Evolutionary conservation across 2,113 vertebrate species (phyloP).

Genomic region (Alethe diademata): DNA sequence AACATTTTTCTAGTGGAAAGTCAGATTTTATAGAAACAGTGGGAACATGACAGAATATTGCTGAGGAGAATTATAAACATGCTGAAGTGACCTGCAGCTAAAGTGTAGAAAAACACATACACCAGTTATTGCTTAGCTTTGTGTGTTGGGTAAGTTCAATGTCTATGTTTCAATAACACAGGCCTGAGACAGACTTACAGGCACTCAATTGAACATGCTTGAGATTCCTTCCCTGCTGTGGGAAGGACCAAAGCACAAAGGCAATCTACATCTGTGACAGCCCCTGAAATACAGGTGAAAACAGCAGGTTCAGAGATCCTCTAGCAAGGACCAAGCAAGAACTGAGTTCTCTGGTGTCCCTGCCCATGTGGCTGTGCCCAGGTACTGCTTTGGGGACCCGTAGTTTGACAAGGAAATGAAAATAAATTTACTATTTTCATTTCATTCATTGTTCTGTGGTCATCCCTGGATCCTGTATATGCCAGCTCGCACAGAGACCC

Average conservation of each 20-base stretch:
- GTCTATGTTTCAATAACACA: background rate
- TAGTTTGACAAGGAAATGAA: background rate
- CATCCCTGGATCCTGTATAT: background rate
- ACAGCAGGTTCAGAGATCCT: background rate
- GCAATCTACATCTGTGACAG: background rate
- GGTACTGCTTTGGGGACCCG: background rate
- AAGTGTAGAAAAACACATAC: background rate
- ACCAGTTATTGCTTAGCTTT: background rate
- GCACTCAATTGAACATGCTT: rapidly evolving
- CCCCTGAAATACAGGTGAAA: background rate
- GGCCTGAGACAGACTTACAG: background rate
- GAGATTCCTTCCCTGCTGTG: background rate
- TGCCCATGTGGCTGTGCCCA: background rate
- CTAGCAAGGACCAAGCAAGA: background rate
- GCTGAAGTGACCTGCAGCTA: background rate
- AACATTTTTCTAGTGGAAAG: background rate
- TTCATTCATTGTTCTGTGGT: background rate
- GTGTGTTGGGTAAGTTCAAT: background rate
- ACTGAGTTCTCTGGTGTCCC: background rate
- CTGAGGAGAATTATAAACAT: background rate
- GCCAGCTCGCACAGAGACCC: background rate
- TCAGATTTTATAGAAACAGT: background rate
- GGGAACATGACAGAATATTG: background rate
- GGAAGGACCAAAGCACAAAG: background rate
- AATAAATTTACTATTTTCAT: background rate